Conservation (phyloP, 2,113 vertebrate genomes). For the Lampris megalopsis region DNA sequence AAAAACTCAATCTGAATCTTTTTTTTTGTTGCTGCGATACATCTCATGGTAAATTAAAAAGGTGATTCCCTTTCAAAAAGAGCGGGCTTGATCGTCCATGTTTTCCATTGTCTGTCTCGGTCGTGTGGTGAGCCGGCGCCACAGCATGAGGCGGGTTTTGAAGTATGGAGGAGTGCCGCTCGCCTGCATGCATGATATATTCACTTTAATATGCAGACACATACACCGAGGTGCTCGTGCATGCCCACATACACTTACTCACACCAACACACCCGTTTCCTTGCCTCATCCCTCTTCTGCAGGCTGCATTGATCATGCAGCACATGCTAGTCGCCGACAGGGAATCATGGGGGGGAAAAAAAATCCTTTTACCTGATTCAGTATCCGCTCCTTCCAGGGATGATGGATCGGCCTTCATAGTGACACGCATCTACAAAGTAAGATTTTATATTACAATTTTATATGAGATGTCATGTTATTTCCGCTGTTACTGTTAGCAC, state of each 20-base stretch:
- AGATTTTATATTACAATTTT: too few relatives aligned
- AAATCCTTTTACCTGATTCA: slow-evolving; percentile 14
- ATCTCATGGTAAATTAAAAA: slow-evolving; percentile 65
- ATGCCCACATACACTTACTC: neutral
- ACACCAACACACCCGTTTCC: neutral
- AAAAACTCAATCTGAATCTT: slow-evolving; percentile 30
- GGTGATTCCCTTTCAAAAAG: slow-evolving; percentile 44
- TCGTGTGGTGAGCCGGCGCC: slow-evolving; percentile 28
- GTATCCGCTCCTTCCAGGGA: neutral
- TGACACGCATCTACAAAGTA: neutral
- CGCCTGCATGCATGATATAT: slow-evolving; percentile 32
- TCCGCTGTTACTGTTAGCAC: neutral
- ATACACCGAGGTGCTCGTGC: neutral
- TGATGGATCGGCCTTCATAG: slow-evolving; percentile 1
- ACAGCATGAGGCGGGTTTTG: slow-evolving; percentile 17
- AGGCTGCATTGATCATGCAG: slow-evolving; percentile 20
- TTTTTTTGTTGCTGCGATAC: slow-evolving; percentile 51
- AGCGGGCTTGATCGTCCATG: slow-evolving; percentile 38
- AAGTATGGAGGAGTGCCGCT: slow-evolving; percentile 39
- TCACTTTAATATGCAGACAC: slow-evolving; percentile 7
- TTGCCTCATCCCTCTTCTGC: neutral
- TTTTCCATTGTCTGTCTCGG: slow-evolving; percentile 33
- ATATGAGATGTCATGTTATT: too few relatives aligned
- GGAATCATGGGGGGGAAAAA: slow-evolving; percentile 26
- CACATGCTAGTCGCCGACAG: slow-evolving; percentile 13